A percentile compares a stretch with the other conserved stretches of the same genome.
Conservation (phyloP, 35 echinoderm and acorn worm genomes). For the Anneissia japonica region DNA sequence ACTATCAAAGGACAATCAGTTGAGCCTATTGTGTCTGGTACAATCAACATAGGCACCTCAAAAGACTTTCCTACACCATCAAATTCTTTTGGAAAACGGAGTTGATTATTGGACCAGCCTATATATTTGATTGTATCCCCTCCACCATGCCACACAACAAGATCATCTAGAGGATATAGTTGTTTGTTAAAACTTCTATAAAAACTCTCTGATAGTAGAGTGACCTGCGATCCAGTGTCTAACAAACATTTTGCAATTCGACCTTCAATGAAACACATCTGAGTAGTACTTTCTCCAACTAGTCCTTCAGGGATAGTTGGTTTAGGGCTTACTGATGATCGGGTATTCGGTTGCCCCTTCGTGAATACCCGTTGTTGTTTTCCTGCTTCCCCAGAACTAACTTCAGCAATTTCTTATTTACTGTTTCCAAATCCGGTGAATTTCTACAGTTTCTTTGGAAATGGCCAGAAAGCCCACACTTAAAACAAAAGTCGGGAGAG, state of each 20-base stretch:
- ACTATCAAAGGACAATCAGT: no score
- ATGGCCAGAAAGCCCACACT: constrained; percentile 40
- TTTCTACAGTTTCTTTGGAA: constrained; percentile 18
- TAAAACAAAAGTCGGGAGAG: constrained; percentile 48
- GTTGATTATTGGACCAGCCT: constrained; percentile 42
- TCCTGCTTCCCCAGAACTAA: constrained; percentile 27
- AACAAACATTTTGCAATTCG: neutral
- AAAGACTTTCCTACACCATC: no score
- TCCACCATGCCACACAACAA: constrained; percentile 51
- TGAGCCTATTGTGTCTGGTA: no score
- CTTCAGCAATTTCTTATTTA: constrained; percentile 36
- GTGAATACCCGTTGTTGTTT: constrained; percentile 32
- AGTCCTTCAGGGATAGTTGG: constrained; percentile 36
- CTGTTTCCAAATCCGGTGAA: neutral
- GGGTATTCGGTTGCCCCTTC: constrained; percentile 34
- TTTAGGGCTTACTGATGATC: neutral
- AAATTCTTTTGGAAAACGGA: no score
- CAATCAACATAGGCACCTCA: no score
- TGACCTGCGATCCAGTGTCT: constrained; percentile 64
- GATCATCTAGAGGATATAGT: constrained; percentile 36
- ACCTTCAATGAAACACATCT: constrained; percentile 22
- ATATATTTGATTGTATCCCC: constrained; percentile 47
- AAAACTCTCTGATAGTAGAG: constrained; percentile 36
- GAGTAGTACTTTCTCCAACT: constrained; percentile 23
- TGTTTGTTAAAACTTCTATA: constrained; percentile 15